Base-by-base conservation (phyloP, 2,113 vertebrate genomes). In the Myrmecobius fasciatus region DNA sequence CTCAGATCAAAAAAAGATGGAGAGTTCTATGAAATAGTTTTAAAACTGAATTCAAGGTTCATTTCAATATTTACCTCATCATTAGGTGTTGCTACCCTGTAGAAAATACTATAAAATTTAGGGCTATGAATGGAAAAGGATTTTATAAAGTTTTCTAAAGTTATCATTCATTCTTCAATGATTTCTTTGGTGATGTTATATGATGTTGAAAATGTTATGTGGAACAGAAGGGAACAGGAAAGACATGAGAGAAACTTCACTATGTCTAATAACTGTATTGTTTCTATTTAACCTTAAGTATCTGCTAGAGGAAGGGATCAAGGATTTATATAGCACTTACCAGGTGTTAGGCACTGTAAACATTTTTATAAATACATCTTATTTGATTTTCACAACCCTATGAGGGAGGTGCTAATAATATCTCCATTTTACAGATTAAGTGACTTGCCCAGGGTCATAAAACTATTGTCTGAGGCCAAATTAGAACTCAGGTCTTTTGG, bases 1-100 rank as follows among this genome's bases (percentile, higher is more conserved):
- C 8, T 97, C 91, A 53, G 14, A 95, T 92, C 67, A 95, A 90
- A 95, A 96, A 97, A 97, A 47, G 43, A 90, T 1, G 94, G 93
- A 91, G 25, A 93, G 89, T 83, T 96, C 94, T 53, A 91, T n/a
- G n/a, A 28, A 49, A 52, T 36, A 93, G 53, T 94, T 52, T 94
- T 47, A 91, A 95, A 94, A 36, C 51, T 25, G 12, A 95, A 96
- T 92, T 95, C 94, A 93, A 92, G 88, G 20, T 92, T 43, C 67
- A 94, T 51, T 54, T 95, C n/a, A 95, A 89, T 94, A 90, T 90
- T 88, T 92, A 94, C 95, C 93, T 95, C 89, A 96, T 91, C 53
- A 94, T 91, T 25, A 97, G 95, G 53, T 94, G 17, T 43, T 83
- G 47, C 47, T 95, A 53, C 93, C 56, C 95, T 67, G 83, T 67